Evolutionary conservation across 2,888 invertebrate species (phyloP).

Genomic region (Tenthredo amoena): DNA sequence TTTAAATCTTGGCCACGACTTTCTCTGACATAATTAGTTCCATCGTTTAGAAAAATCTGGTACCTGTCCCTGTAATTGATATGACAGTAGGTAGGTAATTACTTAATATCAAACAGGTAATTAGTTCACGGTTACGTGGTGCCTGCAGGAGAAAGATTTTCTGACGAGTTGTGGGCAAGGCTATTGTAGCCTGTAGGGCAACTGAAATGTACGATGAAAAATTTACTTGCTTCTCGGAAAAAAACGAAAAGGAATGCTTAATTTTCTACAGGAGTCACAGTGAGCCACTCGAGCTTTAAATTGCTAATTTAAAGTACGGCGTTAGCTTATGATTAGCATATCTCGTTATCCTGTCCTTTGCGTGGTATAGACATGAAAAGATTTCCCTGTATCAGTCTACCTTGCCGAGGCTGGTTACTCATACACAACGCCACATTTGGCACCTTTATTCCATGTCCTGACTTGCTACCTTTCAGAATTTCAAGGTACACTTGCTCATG

Average conservation of each 20-base stretch:
- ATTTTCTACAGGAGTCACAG: neutral
- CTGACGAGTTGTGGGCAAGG: slow-evolving; percentile 7
- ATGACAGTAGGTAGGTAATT: slow-evolving; percentile 29
- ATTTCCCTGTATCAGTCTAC: slow-evolving; percentile 43
- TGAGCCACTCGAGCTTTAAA: slow-evolving; percentile 13
- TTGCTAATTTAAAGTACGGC: slow-evolving; percentile 24
- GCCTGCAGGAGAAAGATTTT: slow-evolving; percentile 26
- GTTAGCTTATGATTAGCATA: slow-evolving; percentile 35
- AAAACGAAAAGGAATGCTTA: neutral
- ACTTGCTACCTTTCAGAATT: slow-evolving; percentile 48
- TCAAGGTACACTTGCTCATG: slow-evolving; percentile 50
- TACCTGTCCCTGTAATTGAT: slow-evolving; percentile 35
- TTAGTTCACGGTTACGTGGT: slow-evolving; percentile 33
- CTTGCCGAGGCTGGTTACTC: slow-evolving; percentile 42
- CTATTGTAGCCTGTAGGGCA: neutral
- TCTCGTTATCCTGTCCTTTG: slow-evolving; percentile 25
- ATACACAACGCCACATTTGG: slow-evolving; percentile 45
- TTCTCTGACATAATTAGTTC: slow-evolving; percentile 38
- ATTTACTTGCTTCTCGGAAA: neutral
- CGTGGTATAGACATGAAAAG: slow-evolving; percentile 3
- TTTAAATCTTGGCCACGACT: slow-evolving; percentile 27
- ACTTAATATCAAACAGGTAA: slow-evolving; percentile 39
- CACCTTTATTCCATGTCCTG: slow-evolving; percentile 50
- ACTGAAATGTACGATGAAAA: neutral
- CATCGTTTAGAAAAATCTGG: slow-evolving; percentile 31